phyloP scores from a whole-genome alignment of 2,113 vertebrate species.

The Pluvianellus socialis region DNA sequence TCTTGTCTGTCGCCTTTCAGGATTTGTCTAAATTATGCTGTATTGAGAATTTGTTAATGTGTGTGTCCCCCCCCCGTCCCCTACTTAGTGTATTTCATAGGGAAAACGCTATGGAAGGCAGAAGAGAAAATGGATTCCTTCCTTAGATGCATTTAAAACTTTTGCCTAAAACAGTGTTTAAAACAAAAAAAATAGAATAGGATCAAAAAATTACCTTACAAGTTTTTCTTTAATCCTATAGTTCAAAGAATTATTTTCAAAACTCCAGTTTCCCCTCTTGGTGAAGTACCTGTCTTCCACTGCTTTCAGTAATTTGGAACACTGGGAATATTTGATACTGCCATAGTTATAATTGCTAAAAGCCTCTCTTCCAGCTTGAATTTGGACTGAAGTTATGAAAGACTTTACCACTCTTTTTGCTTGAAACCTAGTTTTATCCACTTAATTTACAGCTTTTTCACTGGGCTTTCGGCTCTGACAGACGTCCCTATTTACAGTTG shows the following conservation, averaged over 20 bases:
- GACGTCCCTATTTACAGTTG: not conserved
- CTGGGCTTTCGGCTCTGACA: not conserved
- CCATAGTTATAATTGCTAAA: not conserved
- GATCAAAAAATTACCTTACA: not conserved
- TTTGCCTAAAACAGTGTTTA: not conserved
- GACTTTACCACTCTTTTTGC: not conserved
- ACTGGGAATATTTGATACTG: not conserved
- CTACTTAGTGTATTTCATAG: not conserved
- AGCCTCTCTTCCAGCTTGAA: not conserved
- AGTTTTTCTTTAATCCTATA: not conserved
- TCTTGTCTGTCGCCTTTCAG: not conserved
- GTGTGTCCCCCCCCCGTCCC: not conserved
- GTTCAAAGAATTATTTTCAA: not conserved
- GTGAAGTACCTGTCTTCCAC: not conserved
- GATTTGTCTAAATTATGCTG: not conserved
- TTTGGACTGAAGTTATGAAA: not conserved
- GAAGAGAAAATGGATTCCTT: not conserved
- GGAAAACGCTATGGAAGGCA: not conserved
- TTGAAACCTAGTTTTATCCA: not conserved
- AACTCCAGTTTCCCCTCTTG: not conserved
- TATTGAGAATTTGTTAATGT: not conserved
- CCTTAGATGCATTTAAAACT: not conserved
- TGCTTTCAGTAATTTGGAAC: not conserved
- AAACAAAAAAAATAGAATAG: not conserved
- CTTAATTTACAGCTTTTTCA: not conserved